Percentiles rank a stretch among this genome's conserved stretches.
phyloP scores from a whole-genome alignment of 2,888 invertebrate species.

The Hemithea aestivaria region DNA sequence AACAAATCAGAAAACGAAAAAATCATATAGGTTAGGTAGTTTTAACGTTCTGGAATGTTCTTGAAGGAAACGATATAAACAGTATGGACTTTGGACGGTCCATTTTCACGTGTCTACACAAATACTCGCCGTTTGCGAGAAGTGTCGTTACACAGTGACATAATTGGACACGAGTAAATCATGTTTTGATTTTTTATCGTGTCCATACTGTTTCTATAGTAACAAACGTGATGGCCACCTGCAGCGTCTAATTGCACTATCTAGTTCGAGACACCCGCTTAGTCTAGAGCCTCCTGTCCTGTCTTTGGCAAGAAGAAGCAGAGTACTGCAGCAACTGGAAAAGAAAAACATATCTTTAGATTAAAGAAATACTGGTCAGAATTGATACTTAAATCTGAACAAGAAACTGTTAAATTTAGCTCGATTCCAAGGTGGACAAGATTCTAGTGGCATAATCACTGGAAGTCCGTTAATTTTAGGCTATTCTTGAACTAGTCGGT shows the following conservation, averaged over 20 bases:
- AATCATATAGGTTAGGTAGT: too few relatives aligned
- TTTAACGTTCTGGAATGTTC: too few relatives aligned
- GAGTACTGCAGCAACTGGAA: constrained; percentile 84
- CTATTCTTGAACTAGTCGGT: too few relatives aligned
- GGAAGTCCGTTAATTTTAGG: too few relatives aligned
- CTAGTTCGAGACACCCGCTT: constrained; percentile 45
- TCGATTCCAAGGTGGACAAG: too few relatives aligned
- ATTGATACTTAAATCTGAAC: too few relatives aligned
- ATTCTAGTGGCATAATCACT: too few relatives aligned
- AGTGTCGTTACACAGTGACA: constrained; percentile 16
- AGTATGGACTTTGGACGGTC: constrained; percentile 9
- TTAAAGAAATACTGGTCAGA: not conserved
- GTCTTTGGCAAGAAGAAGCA: constrained; percentile 88
- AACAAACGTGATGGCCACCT: constrained; percentile 22
- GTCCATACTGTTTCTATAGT: constrained; percentile 15
- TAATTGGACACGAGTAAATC: constrained; percentile 27
- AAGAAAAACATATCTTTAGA: not conserved
- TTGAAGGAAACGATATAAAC: too few relatives aligned
- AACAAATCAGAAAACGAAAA: too few relatives aligned
- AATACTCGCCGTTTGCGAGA: constrained; percentile 17
- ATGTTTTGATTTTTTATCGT: too few relatives aligned
- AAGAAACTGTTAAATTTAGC: too few relatives aligned
- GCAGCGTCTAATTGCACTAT: constrained; percentile 61
- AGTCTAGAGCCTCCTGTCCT: constrained; percentile 85
- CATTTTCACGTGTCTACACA: constrained; percentile 14